Percentiles rank a stretch among this genome's conserved stretches.
phyloP scores from a whole-genome alignment of 2,113 vertebrate species.

The Thalassoma bifasciatum region DNA sequence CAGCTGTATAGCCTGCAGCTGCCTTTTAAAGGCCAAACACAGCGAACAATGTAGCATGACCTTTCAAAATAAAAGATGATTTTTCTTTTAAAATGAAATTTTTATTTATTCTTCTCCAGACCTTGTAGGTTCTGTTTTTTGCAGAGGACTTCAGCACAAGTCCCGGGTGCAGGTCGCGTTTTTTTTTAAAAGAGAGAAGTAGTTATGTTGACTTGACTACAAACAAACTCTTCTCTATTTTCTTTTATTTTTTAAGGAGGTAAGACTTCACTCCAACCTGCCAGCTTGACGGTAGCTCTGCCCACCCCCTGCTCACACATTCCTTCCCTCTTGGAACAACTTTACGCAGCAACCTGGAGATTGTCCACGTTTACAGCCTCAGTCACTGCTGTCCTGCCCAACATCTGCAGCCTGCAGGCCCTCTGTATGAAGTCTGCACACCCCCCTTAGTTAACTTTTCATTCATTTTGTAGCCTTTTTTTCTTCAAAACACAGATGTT shows the following conservation, averaged over 20 bases:
- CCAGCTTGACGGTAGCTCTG: not conserved
- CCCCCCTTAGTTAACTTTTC: not conserved
- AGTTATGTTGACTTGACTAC: too few species aligned
- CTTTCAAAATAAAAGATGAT: slow-evolving; percentile 65
- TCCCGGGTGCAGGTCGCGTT: too few species aligned
- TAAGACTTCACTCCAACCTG: not conserved
- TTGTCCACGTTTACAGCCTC: slow-evolving; percentile 79
- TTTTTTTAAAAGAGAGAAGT: too few species aligned
- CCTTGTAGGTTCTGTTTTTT: too few species aligned
- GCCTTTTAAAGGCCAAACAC: not conserved
- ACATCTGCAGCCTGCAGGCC: slow-evolving; percentile 41
- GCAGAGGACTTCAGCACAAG: too few species aligned
- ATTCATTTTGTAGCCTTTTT: not conserved
- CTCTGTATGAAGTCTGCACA: not conserved
- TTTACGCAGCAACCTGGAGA: slow-evolving; percentile 53
- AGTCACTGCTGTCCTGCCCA: slow-evolving; percentile 27
- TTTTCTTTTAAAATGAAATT: too few species aligned
- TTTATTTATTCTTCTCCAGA: too few species aligned
- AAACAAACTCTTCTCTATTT: not conserved
- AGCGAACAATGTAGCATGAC: accelerated
- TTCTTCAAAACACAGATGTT: not conserved
- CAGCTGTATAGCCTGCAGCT: slow-evolving; percentile 26
- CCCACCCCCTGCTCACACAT: slow-evolving; percentile 25
- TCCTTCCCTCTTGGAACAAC: slow-evolving; percentile 47
- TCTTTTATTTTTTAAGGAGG: slow-evolving; percentile 37